Evolutionary conservation across 35 echinoderm and acorn worm genomes (phyloP), one percentile per base, ranked within the genome.

Genomic region (Heliocidaris tuberculata): DNA sequence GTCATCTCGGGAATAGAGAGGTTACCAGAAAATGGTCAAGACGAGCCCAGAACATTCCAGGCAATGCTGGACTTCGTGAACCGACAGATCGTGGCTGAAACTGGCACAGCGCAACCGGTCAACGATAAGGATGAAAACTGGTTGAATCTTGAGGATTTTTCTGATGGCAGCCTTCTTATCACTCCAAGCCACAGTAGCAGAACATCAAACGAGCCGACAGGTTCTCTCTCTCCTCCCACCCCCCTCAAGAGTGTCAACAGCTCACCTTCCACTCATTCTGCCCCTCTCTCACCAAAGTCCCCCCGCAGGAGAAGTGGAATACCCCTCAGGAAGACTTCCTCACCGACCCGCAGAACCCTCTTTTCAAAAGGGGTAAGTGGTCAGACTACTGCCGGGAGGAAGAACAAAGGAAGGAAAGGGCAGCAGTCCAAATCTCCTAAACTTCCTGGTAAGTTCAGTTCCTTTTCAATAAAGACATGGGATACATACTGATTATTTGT

Each of bases 11-110:
- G 88, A 32, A 30, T 90, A 61, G 48, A 85, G 56, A 31, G 35
- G 59, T n/a, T 31, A 42, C 30, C 56, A 5, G 94, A 87, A 16
- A 90, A 95, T 94, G 65, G 93, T 0, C 31, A 94, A 11, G 48
- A 95, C 15, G 92, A 96, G 13, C 91, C 95, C 13, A 50, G 93
- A 89, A 95, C 98, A 5, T 97, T 99, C n/a, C 98, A 99, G 88
- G 94, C 93, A 13, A 99, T 99, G 96, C 71, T 97, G 31, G 86
- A 92, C 42, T 94, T 95, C 48, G 98, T 96, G 30, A 99, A 99
- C 94, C 85, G 93, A 16, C 93, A 96, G 94, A 95, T 96, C 2
- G 24, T 65, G 10, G 56, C 94, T 24, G 95, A 98, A 13, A 92
- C 94, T 24, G 91, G 17, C 48, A 48, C 48, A 2, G 50, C 11